These are phyloP conservation scores for Arge pagana DNA, from an alignment of 2,888 invertebrate genomes.

Conservation along the genomic window DNA sequence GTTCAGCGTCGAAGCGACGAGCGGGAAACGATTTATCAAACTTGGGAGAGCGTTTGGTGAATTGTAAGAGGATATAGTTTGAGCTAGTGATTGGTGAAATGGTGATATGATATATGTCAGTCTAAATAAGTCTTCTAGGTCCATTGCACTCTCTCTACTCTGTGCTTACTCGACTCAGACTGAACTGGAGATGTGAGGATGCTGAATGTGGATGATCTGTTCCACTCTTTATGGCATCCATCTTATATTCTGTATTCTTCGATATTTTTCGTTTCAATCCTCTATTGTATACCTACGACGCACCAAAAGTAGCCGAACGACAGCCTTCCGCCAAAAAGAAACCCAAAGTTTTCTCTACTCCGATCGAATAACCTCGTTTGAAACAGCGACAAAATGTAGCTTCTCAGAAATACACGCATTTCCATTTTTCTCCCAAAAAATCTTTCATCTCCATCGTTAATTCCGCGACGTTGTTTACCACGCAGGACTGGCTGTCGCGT, in stretches of 20 bases:
- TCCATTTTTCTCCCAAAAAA: no score
- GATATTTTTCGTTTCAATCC: background rate
- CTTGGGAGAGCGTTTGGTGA: background rate
- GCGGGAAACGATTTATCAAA: no score
- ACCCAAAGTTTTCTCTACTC: no score
- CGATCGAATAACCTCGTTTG: no score
- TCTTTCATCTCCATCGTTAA: no score
- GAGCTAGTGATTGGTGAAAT: background rate
- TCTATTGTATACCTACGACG: background rate
- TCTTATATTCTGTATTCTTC: constrained; percentile 1
- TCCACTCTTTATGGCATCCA: constrained; percentile 9
- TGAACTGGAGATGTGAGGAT: constrained; percentile 12
- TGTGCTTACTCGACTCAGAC: constrained; percentile 5
- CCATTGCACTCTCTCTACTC: constrained; percentile 4
- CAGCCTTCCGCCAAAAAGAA: no score
- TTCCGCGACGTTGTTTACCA: no score
- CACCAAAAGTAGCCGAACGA: no score
- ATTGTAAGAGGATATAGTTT: background rate
- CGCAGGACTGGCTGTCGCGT: no score
- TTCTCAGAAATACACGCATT: no score
- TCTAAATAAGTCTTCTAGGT: constrained; percentile 16
- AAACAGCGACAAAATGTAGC: no score
- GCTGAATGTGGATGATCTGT: constrained; percentile 13
- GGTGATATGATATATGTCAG: constrained; percentile 6
- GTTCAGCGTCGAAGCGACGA: no score